phyloP scores from a whole-genome alignment of 1,140 invertebrate genomes.

The Chironomus tepperi region DNA sequence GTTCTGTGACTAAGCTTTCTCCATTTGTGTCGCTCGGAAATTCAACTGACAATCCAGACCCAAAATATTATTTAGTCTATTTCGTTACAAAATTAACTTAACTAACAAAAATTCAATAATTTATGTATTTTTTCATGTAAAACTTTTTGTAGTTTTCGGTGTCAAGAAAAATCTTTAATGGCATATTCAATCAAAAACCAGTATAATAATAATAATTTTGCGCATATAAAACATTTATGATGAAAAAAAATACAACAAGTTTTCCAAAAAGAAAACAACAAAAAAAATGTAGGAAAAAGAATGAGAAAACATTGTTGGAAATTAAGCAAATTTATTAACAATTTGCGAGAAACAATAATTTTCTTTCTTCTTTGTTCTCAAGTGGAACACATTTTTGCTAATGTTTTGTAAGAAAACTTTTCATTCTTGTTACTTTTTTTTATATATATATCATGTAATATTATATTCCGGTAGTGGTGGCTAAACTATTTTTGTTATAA shows the following conservation, averaged over 20 bases:
- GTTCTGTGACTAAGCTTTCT: too few relatives aligned
- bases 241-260: too few relatives aligned
- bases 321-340: constrained; percentile 15
- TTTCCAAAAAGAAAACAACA: neutral
- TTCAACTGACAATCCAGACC: too few relatives aligned
- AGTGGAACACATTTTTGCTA: constrained; percentile 8
- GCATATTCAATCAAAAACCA: neutral
- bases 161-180: constrained; percentile 7
- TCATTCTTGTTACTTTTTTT: neutral
- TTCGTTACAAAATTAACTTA: too few relatives aligned
- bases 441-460: too few relatives aligned
- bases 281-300: neutral
- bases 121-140: too few relatives aligned
- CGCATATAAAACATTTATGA: too few relatives aligned
- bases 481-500: too few relatives aligned
- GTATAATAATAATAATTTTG: neutral
- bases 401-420: constrained; percentile 14
- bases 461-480: too few relatives aligned
- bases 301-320: constrained; percentile 7
- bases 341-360: constrained; percentile 9
- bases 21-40: too few relatives aligned
- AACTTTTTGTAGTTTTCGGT: neutral
- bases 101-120: too few relatives aligned
- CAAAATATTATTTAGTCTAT: too few relatives aligned
- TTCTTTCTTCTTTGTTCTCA: neutral